Conservation (phyloP, 2,113 vertebrate species). For the Neofelis nebulosa region DNA sequence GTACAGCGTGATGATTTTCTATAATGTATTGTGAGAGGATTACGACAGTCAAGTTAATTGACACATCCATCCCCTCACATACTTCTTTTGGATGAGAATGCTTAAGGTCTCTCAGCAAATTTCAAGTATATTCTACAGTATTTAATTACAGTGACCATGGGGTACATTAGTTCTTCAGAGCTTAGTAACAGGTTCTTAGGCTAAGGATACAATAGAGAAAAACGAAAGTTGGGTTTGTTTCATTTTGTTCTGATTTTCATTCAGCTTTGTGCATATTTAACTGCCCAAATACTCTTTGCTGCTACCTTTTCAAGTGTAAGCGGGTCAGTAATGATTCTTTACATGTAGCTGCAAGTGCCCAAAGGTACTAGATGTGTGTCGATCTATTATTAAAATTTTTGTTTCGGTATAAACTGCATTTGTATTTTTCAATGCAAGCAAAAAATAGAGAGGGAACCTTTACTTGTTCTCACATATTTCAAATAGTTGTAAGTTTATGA, state of each 20-base stretch:
- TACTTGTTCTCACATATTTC: constrained; percentile 4
- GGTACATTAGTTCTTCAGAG: background rate
- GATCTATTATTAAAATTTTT: background rate
- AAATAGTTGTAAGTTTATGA: background rate
- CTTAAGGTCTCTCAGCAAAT: background rate
- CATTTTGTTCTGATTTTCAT: background rate
- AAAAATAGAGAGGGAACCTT: background rate
- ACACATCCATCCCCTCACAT: background rate
- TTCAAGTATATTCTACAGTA: background rate
- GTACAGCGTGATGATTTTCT: background rate
- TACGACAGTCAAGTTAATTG: background rate
- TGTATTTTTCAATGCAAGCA: background rate
- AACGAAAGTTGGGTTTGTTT: background rate
- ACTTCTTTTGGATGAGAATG: background rate
- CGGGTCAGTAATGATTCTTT: background rate
- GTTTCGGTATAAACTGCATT: background rate
- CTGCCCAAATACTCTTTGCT: background rate
- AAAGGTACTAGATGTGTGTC: background rate
- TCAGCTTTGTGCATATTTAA: background rate
- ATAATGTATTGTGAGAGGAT: background rate
- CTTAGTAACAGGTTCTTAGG: background rate
- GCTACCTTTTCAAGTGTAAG: background rate
- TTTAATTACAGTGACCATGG: background rate
- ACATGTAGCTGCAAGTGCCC: background rate
- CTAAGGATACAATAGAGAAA: background rate